These are phyloP conservation scores for Epinotia nisella DNA, from an alignment of 2,888 invertebrate species.

Conservation along the genomic window DNA sequence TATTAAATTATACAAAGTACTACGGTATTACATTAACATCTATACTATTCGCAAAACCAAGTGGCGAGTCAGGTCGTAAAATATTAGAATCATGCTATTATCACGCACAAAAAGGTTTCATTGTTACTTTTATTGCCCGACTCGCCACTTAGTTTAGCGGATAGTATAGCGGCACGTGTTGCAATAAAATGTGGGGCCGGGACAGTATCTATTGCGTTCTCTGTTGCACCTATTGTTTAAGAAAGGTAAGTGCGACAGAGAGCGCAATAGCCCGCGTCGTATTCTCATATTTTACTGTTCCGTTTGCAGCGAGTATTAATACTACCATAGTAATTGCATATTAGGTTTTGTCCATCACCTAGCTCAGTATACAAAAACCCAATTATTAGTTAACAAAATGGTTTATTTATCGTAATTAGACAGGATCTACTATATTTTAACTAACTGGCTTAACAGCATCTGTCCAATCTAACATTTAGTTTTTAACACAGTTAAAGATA, in stretches of 20 bases:
- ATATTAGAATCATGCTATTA: too few species aligned
- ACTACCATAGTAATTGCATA: conserved; percentile 3
- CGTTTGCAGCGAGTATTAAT: not conserved
- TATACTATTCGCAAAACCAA: too few species aligned
- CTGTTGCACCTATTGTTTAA: not conserved
- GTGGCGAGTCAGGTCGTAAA: too few species aligned
- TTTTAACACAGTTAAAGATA: conserved; percentile 12
- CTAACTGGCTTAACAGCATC: conserved; percentile 3
- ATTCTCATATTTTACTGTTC: not conserved
- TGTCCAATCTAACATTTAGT: not conserved
- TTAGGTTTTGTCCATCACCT: not conserved
- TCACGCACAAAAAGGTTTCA: too few species aligned
- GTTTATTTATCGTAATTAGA: conserved; percentile 6
- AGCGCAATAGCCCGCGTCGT: not conserved
- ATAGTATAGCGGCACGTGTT: too few species aligned
- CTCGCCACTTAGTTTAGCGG: too few species aligned
- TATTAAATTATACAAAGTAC: not conserved
- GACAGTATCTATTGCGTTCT: not conserved
- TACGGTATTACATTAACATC: too few species aligned
- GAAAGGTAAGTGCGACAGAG: not conserved
- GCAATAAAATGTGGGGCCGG: not conserved
- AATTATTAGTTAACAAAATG: conserved; percentile 6
- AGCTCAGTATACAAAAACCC: not conserved
- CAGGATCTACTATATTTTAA: not conserved
- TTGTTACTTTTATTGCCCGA: too few species aligned